Percentiles rank a stretch among this genome's conserved stretches.
These are phyloP conservation scores for Xenotilapia leptura DNA, from an alignment of 2,113 vertebrate genomes.

Conservation along the genomic window DNA sequence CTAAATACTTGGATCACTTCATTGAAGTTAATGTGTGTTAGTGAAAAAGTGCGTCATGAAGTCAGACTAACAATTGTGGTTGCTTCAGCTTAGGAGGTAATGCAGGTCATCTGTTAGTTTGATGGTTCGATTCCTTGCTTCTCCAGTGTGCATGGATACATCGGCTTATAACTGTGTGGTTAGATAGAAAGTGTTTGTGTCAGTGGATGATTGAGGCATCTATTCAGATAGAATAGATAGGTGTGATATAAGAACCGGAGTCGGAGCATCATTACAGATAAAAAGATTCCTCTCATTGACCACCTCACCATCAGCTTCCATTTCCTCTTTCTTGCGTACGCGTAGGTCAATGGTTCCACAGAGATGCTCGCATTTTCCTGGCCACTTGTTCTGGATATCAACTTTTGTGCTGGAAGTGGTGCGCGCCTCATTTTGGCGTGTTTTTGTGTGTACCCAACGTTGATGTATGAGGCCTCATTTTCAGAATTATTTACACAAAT, in stretches of 20 bases:
- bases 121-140: neutral
- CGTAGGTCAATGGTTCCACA: neutral
- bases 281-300: neutral
- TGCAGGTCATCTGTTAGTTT: neutral
- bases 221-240: neutral
- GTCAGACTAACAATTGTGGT: neutral
- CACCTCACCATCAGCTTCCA: accelerated
- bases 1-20: accelerated
- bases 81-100: neutral
- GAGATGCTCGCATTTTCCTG: neutral
- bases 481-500: conserved; percentile 59
- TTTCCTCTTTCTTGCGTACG: neutral
- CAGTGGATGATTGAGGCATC: neutral
- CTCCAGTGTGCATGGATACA: neutral
- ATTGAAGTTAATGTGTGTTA: neutral
- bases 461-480: neutral
- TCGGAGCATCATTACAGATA: neutral
- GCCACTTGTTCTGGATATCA: neutral
- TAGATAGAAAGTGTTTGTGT: neutral
- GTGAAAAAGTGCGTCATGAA: neutral
- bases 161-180: neutral
- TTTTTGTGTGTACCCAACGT: neutral
- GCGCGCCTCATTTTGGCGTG: accelerated
- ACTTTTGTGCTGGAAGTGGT: neutral
- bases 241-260: accelerated